Conservation (phyloP, 2,797 vertebrate genomes). For the Meda fulgida region DNA sequence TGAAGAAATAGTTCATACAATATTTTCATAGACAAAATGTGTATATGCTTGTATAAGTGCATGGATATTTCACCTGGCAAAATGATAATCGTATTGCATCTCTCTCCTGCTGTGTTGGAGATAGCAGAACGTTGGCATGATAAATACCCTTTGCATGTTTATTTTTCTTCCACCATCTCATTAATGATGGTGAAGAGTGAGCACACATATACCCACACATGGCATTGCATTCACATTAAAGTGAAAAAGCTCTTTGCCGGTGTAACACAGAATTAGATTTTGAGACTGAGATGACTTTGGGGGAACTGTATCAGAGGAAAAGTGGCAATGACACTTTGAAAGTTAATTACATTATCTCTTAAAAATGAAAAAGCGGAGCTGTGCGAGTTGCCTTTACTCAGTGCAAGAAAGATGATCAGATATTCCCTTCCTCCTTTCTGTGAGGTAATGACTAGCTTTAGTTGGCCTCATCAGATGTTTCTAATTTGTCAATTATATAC, state of each 20-base stretch:
- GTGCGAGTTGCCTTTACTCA: neutral
- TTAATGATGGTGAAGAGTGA: slow-evolving; percentile 48
- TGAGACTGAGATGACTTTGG: slow-evolving; percentile 13
- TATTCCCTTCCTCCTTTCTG: neutral
- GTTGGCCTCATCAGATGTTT: neutral
- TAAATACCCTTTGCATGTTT: slow-evolving; percentile 53
- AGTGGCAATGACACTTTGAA: slow-evolving; percentile 58
- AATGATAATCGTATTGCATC: slow-evolving; percentile 18
- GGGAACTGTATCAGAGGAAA: slow-evolving; percentile 26
- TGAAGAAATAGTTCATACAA: slow-evolving; percentile 19
- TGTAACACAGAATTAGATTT: slow-evolving; percentile 40
- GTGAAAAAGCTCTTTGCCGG: slow-evolving; percentile 29
- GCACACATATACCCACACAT: slow-evolving; percentile 35
- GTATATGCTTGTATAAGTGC: neutral
- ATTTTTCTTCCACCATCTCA: slow-evolving; percentile 50
- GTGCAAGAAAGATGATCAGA: slow-evolving; percentile 6
- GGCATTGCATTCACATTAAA: slow-evolving; percentile 31
- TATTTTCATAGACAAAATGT: too few species aligned
- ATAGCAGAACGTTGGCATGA: slow-evolving; percentile 23
- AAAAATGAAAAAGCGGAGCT: slow-evolving; percentile 25
- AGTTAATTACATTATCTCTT: slow-evolving; percentile 63
- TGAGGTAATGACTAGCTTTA: neutral
- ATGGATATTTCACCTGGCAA: slow-evolving; percentile 21
- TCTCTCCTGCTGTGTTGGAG: slow-evolving; percentile 26
- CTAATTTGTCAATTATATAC: neutral